Conservation (phyloP, 2,113 vertebrate genomes). For the Sinocyclocheilus grahami region DNA sequence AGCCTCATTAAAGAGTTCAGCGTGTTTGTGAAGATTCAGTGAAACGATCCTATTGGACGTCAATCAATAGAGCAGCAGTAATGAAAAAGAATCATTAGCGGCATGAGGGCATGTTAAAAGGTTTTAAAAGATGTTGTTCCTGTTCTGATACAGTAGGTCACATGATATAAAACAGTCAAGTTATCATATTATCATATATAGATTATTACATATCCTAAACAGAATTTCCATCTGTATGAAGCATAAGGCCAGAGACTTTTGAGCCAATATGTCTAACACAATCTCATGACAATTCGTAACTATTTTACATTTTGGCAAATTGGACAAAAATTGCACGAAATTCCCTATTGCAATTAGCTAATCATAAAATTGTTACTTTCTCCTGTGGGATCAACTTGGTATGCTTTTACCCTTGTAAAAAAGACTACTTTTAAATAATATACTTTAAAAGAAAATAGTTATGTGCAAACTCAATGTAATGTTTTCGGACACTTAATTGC, state of each 20-base stretch:
- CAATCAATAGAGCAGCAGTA: slow-evolving; percentile 37
- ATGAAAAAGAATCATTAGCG: slow-evolving; percentile 32
- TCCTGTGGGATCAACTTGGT: too few species aligned
- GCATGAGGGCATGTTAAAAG: background rate
- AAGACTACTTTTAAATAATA: background rate
- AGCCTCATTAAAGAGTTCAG: slow-evolving; percentile 29
- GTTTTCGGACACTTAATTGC: background rate
- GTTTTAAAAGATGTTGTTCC: background rate
- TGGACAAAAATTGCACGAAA: background rate
- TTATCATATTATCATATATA: background rate
- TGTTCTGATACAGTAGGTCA: background rate
- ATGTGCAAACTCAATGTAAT: background rate
- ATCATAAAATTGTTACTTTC: too few species aligned
- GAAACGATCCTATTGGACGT: slow-evolving; percentile 35
- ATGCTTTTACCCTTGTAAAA: background rate
- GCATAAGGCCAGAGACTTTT: too few species aligned
- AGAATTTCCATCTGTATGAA: background rate
- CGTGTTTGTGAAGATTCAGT: slow-evolving; percentile 19
- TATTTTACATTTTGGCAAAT: background rate
- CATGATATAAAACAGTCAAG: slow-evolving; percentile 18
- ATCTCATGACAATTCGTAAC: background rate
- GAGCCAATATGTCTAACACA: background rate
- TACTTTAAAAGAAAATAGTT: too few species aligned
- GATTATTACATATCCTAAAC: slow-evolving; percentile 14
- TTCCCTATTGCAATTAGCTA: too few species aligned